Evolutionary conservation across 2,113 vertebrate species (phyloP), one percentile per base, ranked within the genome.

Genomic region (Oryzias celebensis): DNA sequence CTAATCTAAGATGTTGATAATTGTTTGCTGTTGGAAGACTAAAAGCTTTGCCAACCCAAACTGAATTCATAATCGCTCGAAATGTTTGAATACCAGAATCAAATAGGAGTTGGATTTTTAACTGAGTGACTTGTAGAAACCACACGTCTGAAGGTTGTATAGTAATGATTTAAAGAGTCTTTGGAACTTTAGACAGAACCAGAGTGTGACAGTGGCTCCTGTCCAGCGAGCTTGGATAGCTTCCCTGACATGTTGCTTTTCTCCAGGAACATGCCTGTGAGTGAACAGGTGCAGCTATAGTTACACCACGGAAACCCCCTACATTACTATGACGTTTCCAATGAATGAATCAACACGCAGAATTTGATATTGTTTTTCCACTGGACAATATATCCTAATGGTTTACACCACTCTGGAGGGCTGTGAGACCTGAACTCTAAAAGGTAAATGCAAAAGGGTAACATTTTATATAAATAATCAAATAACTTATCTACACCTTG

Each of bases 211-310:
- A 2, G 31, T 71, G 76, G 72, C 77, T 8, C 5, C 48, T 45
- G 23, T 79, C 82, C 85, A 81, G 65, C 26, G 58, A 59, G 70
- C 61, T 80, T 66, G 80, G 74, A 85, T 67, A 57, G 23, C 59
- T 71, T 77, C 74, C 78, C 58, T 54, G 7, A 31, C 62, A 41
- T 75, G 83, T 70, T 76, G 63, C 81, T 63, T 45, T 77, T 65
- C 68, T 78, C 66, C 50, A 49, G 63, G 65, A 57, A 23, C 66
- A 14, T 47, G 58, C 77, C 50, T 75, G 62, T 53, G 72, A 79
- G 62, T 20, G 79, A 89, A 84, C 86, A 88, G 88, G 84, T 88
- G 84, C 77, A 69, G 64, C 73, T 64, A 63, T 46, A 73, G 64
- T 68, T 44, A 50, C 62, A 55, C 66, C 51, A 36, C 84, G 86